Conservation (phyloP, 2,113 vertebrate species). For the Phoenicopterus ruber region DNA sequence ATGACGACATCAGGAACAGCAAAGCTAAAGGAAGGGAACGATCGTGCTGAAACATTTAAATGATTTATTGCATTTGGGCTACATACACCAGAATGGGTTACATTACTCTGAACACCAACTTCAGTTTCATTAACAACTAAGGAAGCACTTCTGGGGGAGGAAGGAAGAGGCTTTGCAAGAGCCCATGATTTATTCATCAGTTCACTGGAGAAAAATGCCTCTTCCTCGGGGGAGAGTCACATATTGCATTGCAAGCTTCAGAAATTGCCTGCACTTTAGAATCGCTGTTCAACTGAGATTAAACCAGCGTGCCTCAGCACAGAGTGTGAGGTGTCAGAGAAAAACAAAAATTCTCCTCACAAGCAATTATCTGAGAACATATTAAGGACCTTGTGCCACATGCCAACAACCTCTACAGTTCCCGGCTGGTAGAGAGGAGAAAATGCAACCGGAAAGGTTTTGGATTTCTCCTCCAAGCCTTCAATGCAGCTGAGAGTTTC, state of each 20-base stretch:
- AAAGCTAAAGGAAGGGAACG: neutral
- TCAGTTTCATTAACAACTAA: conserved; percentile 53
- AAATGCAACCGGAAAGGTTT: neutral
- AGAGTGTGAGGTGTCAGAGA: neutral
- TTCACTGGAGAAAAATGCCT: conserved; percentile 36
- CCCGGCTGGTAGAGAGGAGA: neutral
- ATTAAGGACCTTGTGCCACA: neutral
- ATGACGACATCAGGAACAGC: neutral
- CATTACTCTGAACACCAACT: neutral
- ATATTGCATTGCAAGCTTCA: conserved; percentile 19
- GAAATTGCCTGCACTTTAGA: conserved; percentile 44
- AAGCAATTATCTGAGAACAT: conserved; percentile 13
- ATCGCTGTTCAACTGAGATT: neutral
- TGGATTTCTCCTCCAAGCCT: neutral
- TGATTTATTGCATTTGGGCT: neutral
- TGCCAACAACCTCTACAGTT: neutral
- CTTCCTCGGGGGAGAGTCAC: conserved; percentile 24
- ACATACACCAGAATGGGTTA: neutral
- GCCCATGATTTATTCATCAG: conserved; percentile 58
- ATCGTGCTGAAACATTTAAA: neutral
- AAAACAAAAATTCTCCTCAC: neutral
- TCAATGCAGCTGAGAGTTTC: neutral
- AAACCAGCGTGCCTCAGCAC: neutral
- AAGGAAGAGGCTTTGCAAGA: conserved; percentile 50
- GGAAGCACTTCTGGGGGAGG: conserved; percentile 49